A percentile compares a stretch with the other conserved stretches of the same genome.
phyloP scores from a whole-genome alignment of 1,140 invertebrate species.

The Drosophila obscura region DNA sequence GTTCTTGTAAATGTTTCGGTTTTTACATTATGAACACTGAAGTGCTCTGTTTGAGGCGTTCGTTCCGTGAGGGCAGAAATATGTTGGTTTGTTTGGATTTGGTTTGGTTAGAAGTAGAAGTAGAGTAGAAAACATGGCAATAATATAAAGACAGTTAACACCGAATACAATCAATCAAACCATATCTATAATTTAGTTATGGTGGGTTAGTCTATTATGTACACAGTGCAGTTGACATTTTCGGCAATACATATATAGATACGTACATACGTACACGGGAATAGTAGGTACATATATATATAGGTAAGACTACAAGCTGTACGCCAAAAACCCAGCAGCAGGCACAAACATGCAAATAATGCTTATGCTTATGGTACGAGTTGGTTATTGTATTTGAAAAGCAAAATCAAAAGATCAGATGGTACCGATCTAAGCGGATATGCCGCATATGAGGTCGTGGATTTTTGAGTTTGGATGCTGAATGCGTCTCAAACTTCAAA shows the following conservation, averaged over 20 bases:
- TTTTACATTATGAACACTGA: constrained; percentile 83
- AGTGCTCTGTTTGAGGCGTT: constrained; percentile 82
- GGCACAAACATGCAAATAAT: constrained; percentile 79
- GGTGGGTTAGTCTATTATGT: constrained; percentile 68
- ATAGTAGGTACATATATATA: no score
- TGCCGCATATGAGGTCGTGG: constrained; percentile 83
- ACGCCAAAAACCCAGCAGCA: constrained; percentile 73
- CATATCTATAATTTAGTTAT: constrained; percentile 34
- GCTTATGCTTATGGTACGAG: constrained; percentile 51
- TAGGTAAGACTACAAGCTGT: constrained; percentile 62
- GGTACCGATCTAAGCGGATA: constrained; percentile 39
- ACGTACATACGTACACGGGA: not conserved
- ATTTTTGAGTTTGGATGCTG: constrained; percentile 45
- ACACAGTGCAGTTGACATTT: constrained; percentile 63
- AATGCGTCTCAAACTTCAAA: constrained; percentile 29
- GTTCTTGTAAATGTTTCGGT: constrained; percentile 73
- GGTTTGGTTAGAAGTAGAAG: constrained; percentile 51
- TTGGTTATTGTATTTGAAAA: constrained; percentile 48
- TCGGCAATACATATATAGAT: constrained; percentile 7
- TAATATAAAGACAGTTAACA: constrained; percentile 74
- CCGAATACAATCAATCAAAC: constrained; percentile 66
- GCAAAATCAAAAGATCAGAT: constrained; percentile 62
- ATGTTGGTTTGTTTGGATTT: constrained; percentile 8
- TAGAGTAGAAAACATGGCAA: constrained; percentile 74
- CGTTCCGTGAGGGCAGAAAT: constrained; percentile 59